A percentile compares a stretch with the other conserved stretches of the same genome.
phyloP scores from a whole-genome alignment of 2,888 invertebrate species.

The Pimpla rufipes region DNA sequence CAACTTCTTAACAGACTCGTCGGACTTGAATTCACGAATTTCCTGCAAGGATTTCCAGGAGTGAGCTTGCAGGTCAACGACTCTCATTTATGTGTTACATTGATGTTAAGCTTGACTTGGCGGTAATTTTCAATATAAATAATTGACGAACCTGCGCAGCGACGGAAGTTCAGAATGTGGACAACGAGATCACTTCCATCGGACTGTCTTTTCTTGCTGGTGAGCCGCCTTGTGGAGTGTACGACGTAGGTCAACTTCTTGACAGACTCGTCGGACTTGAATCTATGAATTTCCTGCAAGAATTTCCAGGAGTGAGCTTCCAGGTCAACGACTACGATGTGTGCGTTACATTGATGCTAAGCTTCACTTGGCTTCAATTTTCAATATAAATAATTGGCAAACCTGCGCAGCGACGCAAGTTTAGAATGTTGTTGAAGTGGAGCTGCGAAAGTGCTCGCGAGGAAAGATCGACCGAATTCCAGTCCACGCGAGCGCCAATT shows the following conservation, averaged over 20 bases:
- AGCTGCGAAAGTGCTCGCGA: slow-evolving; percentile 4
- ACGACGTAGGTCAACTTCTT: background rate
- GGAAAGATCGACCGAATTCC: slow-evolving; percentile 15
- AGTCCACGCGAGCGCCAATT: slow-evolving; percentile 8
- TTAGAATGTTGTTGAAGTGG: slow-evolving; percentile 1
- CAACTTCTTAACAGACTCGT: background rate
- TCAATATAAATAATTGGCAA: too few species aligned
- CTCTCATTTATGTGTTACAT: too few species aligned
- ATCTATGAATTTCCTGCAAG: too few species aligned
- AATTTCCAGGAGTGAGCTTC: too few species aligned
- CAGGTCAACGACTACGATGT: too few species aligned
- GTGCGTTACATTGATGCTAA: too few species aligned
- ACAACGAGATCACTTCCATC: slow-evolving; percentile 48
- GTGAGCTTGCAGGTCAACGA: too few species aligned
- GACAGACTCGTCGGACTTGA: background rate
- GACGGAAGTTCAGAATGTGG: background rate
- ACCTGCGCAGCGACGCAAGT: background rate
- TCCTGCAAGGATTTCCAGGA: too few species aligned
- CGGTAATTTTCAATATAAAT: background rate
- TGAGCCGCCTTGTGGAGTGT: background rate
- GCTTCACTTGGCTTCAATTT: background rate
- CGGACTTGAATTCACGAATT: background rate
- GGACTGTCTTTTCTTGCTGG: background rate
- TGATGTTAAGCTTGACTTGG: background rate
- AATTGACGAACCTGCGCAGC: background rate